phyloP scores from a whole-genome alignment of 2,888 invertebrate species.

The Dryocosmus kuriphilus region DNA sequence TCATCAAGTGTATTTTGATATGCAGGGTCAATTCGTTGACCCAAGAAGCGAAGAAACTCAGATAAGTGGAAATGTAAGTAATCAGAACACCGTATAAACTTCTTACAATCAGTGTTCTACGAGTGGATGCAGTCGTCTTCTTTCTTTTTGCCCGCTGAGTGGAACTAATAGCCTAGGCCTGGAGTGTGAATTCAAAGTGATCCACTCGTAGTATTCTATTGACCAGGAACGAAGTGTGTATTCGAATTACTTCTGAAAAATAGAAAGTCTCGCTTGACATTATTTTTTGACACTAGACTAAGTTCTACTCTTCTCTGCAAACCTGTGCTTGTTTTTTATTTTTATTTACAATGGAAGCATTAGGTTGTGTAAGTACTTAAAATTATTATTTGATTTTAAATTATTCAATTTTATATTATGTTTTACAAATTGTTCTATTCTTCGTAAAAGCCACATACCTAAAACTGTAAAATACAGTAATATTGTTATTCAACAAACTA shows the following conservation, averaged over 20 bases:
- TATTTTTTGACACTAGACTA: constrained; percentile 38
- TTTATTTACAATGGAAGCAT: constrained; percentile 65
- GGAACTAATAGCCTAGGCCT: no score
- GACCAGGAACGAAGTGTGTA: constrained; percentile 49
- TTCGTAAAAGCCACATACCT: not conserved
- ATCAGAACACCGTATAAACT: constrained; percentile 55
- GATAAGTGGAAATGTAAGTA: constrained; percentile 76
- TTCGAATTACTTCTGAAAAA: not conserved
- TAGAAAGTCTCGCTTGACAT: constrained; percentile 3
- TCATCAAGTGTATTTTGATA: constrained; percentile 67
- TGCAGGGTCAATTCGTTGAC: constrained; percentile 74
- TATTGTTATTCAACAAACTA: not conserved
- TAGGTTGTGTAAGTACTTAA: constrained; percentile 69
- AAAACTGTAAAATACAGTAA: not conserved
- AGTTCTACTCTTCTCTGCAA: constrained; percentile 7
- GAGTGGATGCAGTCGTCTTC: no score
- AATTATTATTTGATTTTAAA: not conserved
- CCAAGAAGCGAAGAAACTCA: constrained; percentile 70
- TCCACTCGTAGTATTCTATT: no score
- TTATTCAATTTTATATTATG: not conserved
- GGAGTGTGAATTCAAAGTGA: no score
- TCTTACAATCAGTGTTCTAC: constrained; percentile 65
- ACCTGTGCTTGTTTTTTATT: constrained; percentile 31
- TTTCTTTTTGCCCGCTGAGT: no score
- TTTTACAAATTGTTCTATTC: not conserved